Conservation (phyloP, 2,888 invertebrate genomes). For the Eupeodes luniger region DNA sequence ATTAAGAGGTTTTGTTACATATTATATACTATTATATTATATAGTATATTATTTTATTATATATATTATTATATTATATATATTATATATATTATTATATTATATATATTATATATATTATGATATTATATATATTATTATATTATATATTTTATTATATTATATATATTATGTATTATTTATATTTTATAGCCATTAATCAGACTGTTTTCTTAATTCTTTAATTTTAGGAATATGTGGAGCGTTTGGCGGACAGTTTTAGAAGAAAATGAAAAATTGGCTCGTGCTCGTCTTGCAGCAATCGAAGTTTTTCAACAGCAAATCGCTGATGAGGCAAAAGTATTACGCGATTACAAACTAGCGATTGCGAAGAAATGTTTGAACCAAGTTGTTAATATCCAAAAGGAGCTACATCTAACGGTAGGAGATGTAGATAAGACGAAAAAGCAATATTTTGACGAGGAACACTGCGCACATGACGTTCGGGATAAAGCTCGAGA, state of each 20-base stretch:
- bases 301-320: slow-evolving; percentile 98
- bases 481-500: slow-evolving; percentile 97
- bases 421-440: slow-evolving; percentile 96
- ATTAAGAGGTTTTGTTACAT: too few species aligned
- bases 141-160: too few species aligned
- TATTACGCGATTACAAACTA: slow-evolving; percentile 92
- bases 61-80: too few species aligned
- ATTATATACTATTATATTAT: too few species aligned
- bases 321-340: slow-evolving; percentile 96
- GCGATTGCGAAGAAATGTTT: slow-evolving; percentile 92
- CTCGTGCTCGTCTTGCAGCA: slow-evolving; percentile 94
- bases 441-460: slow-evolving; percentile 97
- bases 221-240: slow-evolving; percentile 93
- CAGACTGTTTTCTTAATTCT: too few species aligned
- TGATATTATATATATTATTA: too few species aligned
- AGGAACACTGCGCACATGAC: slow-evolving; percentile 97
- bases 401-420: slow-evolving; percentile 94
- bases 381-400: slow-evolving; percentile 92
- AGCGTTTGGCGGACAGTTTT: slow-evolving; percentile 98
- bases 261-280: slow-evolving; percentile 97
- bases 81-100: too few species aligned
- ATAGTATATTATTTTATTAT: too few species aligned
- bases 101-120: too few species aligned
- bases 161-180: too few species aligned
- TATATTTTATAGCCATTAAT: too few species aligned